Percentiles rank a stretch among this genome's conserved stretches.
Conservation (phyloP, 2,113 vertebrate genomes). For the Siniperca knerii region DNA sequence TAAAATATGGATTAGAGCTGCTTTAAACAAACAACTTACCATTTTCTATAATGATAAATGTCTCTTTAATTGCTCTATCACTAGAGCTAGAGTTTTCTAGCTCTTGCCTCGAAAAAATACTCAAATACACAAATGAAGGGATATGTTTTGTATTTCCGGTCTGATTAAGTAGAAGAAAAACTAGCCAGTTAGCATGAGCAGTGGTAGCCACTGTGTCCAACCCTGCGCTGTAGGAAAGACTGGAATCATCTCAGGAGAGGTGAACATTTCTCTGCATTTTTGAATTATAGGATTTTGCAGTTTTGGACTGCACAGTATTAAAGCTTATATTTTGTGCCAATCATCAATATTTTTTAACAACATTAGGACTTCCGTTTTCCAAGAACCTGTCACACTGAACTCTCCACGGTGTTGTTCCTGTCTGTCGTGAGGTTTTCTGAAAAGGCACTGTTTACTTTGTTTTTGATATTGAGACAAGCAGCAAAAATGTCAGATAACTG, state of each 20-base stretch:
- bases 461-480: too few species aligned
- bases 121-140: too few species aligned
- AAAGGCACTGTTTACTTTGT: too few species aligned
- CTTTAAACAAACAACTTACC: not conserved
- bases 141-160: not conserved
- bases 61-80: not conserved
- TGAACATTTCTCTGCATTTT: not conserved
- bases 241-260: not conserved
- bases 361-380: not conserved
- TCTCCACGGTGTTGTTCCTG: not conserved
- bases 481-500: not conserved
- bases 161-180: not conserved
- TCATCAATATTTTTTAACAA: not conserved
- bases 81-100: too few species aligned
- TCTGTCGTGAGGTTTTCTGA: too few species aligned
- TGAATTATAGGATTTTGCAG: not conserved
- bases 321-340: too few species aligned
- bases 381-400: not conserved
- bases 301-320: not conserved
- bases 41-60: not conserved
- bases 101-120: too few species aligned
- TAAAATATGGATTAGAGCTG: not conserved
- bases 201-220: not conserved
- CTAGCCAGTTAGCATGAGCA: not conserved
- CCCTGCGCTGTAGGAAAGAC: not conserved